These are phyloP conservation scores for Herpailurus yagouaroundi DNA, from an alignment of 2,113 vertebrate species.

Conservation along the genomic window DNA sequence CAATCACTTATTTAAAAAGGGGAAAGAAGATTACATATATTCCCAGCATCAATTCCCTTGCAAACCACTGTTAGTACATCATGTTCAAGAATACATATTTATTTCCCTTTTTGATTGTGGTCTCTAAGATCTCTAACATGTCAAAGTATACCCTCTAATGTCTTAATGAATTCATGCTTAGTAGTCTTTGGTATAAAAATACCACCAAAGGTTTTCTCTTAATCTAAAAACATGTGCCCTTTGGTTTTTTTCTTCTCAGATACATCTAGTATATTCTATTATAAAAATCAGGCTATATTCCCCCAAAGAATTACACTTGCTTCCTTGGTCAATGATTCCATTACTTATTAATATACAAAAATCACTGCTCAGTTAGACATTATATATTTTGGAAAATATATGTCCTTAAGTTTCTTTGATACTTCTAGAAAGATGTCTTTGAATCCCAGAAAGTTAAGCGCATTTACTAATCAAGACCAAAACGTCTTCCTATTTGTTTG, in stretches of 20 bases:
- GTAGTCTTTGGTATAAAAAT: constrained; percentile 12
- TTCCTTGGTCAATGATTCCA: not conserved
- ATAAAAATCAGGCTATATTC: not conserved
- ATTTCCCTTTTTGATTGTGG: not conserved
- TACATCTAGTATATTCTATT: not conserved
- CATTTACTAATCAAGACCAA: not conserved
- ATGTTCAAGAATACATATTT: not conserved
- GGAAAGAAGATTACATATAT: not conserved
- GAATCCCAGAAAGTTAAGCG: constrained; percentile 10
- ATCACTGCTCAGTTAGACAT: not conserved
- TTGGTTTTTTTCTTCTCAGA: not conserved
- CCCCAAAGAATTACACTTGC: not conserved
- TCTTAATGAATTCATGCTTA: not conserved
- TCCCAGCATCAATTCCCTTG: not conserved
- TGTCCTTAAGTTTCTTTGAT: not conserved
- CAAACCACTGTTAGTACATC: not conserved
- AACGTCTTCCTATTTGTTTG: not conserved
- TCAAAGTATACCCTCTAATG: not conserved
- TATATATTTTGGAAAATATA: not conserved
- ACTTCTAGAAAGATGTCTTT: not conserved
- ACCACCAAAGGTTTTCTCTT: constrained; percentile 1
- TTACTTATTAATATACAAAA: not conserved
- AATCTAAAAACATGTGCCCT: not conserved
- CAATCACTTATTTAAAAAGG: not conserved
- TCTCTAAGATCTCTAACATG: not conserved